phyloP scores from a whole-genome alignment of 2,888 invertebrate genomes.

The Onchidella celtica region DNA sequence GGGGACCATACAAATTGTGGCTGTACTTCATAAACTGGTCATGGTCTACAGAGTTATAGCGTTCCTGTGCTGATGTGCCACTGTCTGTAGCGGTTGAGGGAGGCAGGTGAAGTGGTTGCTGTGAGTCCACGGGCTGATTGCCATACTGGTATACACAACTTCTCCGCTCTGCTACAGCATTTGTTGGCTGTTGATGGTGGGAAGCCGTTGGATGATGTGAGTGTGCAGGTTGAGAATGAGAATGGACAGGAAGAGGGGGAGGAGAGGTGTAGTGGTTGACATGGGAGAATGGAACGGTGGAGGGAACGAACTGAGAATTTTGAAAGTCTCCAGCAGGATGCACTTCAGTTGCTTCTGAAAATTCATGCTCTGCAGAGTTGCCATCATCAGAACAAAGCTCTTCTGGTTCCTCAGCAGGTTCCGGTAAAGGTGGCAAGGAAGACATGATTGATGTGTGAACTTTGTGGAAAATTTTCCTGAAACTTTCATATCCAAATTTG shows the following conservation, averaged over 20 bases:
- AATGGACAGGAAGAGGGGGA: not conserved
- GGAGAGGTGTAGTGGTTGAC: not conserved
- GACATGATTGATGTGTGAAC: conserved; percentile 3
- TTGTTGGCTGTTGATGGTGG: not conserved
- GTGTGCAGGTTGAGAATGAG: not conserved
- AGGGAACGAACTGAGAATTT: not conserved
- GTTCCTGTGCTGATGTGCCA: not conserved
- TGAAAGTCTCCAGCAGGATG: not conserved
- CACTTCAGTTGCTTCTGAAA: not conserved
- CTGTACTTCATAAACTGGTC: conserved; percentile 23
- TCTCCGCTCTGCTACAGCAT: not conserved
- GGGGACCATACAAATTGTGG: conserved; percentile 1
- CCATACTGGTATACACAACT: conserved; percentile 30
- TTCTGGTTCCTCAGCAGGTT: conserved; percentile 12
- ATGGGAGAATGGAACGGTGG: not conserved
- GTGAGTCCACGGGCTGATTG: not conserved
- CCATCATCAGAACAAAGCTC: not conserved
- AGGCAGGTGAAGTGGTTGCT: not conserved
- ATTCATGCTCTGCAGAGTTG: not conserved
- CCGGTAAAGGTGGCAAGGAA: not conserved
- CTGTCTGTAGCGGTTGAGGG: not conserved
- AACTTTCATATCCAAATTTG: conserved; percentile 41
- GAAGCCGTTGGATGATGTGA: not conserved
- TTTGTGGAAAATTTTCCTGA: conserved; percentile 28
- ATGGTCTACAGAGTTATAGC: not conserved